phyloP scores from a whole-genome alignment of 2,797 vertebrate genomes.

The Austrolebias charrua region DNA sequence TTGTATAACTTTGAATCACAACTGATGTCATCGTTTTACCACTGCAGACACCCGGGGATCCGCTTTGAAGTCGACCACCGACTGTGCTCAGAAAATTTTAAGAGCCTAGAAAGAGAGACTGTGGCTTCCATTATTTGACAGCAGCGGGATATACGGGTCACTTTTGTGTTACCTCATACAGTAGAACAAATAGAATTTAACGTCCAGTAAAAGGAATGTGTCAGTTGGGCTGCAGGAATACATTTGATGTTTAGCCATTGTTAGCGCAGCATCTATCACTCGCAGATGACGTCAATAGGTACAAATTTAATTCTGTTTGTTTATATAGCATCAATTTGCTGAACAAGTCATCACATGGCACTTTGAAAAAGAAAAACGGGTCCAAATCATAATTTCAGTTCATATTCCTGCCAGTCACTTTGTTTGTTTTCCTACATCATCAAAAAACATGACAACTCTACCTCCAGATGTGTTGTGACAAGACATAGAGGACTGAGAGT shows the following conservation, averaged over 20 bases:
- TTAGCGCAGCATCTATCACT: not conserved
- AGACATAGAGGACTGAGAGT: too few relatives aligned
- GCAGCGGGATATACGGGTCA: constrained; percentile 20
- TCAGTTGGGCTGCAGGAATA: not conserved
- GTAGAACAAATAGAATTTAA: constrained; percentile 4
- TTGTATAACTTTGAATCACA: constrained; percentile 40
- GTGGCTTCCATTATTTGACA: constrained; percentile 9
- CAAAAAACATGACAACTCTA: too few relatives aligned
- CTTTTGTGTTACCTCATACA: constrained; percentile 10
- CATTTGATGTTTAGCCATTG: not conserved
- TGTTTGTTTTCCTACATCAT: too few relatives aligned
- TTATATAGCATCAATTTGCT: too few relatives aligned
- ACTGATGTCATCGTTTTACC: constrained; percentile 38
- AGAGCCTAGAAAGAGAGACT: constrained; percentile 25
- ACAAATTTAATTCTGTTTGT: too few relatives aligned
- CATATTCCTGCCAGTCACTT: too few relatives aligned
- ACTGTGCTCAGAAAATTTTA: constrained; percentile 37
- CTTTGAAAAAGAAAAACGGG: too few relatives aligned
- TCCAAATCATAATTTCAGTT: too few relatives aligned
- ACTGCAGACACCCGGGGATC: constrained; percentile 31
- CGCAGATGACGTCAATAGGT: too few relatives aligned
- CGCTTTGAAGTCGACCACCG: constrained; percentile 52
- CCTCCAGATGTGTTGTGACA: too few relatives aligned
- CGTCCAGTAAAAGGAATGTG: not conserved
- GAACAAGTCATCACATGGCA: too few relatives aligned